Percentiles rank a stretch among this genome's conserved stretches.
These are phyloP conservation scores for Gavia stellata DNA, from an alignment of 2,113 vertebrate species.

Conservation along the genomic window DNA sequence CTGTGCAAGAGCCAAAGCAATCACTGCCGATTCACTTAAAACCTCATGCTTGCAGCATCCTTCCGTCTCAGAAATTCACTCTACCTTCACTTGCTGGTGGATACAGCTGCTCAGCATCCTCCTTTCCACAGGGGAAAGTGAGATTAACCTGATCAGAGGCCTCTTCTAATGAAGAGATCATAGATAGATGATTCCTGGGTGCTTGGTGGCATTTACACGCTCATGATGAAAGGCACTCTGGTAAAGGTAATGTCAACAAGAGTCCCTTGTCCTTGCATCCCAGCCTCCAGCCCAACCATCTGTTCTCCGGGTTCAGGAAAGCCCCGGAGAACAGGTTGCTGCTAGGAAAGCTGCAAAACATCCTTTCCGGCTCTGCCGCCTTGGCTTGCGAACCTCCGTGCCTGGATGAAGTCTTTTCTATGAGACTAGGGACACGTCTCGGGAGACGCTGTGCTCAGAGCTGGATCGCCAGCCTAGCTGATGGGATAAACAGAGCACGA, in stretches of 20 bases:
- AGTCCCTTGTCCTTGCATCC: background rate
- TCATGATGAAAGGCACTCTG: background rate
- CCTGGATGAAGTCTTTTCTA: background rate
- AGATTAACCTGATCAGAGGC: conserved; percentile 36
- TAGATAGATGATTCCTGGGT: background rate
- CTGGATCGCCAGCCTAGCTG: background rate
- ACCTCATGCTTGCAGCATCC: background rate
- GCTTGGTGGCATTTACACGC: background rate
- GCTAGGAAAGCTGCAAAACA: background rate
- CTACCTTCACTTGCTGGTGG: background rate
- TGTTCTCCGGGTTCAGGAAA: background rate
- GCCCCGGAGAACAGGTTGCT: background rate
- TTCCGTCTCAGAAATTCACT: background rate
- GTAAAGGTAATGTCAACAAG: conserved; percentile 1
- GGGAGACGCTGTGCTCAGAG: background rate
- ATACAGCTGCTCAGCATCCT: conserved; percentile 18
- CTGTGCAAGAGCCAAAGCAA: background rate
- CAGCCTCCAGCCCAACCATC: conserved; percentile 25
- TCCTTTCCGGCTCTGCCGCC: background rate
- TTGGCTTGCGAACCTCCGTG: background rate
- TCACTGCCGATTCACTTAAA: background rate
- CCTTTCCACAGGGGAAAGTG: background rate
- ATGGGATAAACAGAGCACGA: accelerated
- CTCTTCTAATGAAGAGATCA: conserved; percentile 33
- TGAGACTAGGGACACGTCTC: accelerated